Evolutionary conservation across 1,140 invertebrate species (phyloP), one percentile per base, ranked within the genome.

Genomic region (Hylaeus volcanicus): DNA sequence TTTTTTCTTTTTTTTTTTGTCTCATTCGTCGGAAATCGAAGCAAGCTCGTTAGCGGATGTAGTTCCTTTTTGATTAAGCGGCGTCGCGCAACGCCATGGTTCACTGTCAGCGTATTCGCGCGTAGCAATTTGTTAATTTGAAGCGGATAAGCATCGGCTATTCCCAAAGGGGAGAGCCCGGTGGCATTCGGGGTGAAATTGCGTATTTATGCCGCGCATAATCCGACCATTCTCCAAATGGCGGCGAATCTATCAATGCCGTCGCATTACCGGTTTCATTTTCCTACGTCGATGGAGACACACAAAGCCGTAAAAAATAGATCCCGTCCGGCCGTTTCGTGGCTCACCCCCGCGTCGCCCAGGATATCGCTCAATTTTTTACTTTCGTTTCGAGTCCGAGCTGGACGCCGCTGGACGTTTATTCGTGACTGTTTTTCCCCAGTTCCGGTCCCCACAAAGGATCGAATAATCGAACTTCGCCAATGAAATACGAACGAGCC

Each of bases 121-220:
- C 74, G 39, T 61, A 81, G 85, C 85, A 87, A 87, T 87, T 87
- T 87, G 86, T 87, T 87, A 87, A 87, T 87, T 87, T 80, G 86
- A 86, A 76, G 78, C 85, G 85, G 85, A 86, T 83, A 84, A 86
- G 86, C 85, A 86, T 64, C 85, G 81, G 81, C 85, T 77, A 81
- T 87, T 86, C 85, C 78, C 84, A 83, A 75, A 72, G 86, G 84
- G 85, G 69, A 60, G 51, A 71, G 65, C 70, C 64, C 78, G 9
- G 41, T 60, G 65, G 81, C 79, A 85, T 86, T 88, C 74, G 87
- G 74, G 86, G 79, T 87, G 82, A 92, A 92, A 92, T 92, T 90
- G 91, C 90, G 88, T 92, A 92, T 92, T 92, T 92, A 92, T 93
- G 88, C 91, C 83, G 74, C 88, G 91, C 89, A 93, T 92, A 93